Evolutionary conservation across 2,888 invertebrate species (phyloP), one percentile per base, ranked within the genome.

Genomic region (Cryptophagus acutangulus): DNA sequence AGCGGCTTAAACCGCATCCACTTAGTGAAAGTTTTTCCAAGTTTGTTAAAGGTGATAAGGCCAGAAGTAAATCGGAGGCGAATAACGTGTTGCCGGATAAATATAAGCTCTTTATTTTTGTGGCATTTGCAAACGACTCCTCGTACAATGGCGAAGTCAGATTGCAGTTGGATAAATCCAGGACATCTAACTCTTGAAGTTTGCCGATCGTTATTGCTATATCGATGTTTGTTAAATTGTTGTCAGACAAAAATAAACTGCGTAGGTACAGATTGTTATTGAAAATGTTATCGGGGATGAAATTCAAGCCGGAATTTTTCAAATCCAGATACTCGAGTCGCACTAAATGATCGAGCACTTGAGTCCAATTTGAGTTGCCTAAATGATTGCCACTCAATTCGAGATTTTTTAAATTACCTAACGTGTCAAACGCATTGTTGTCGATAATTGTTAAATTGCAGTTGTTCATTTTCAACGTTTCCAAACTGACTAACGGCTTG

Each of bases 81-180:
- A 81, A 80, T 47, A 83, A 67, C 1, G 78, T 77, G 64, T 84
- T 84, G 3, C 82, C 83, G 34, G 79, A 79, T 12, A 84, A 69
- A 57, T 80, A 75, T 9, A 84, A 70, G 34, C 74, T 78, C 43
- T 79, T 75, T 31, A 84, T 65, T 63, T 78, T 78, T 1, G 80
- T 81, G 1, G 81, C 78, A 55, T 83, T 82, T 13, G 74, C 74
- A 59, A 84, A 84, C 0, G 82, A 78, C 54, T 81, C 79, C 35
- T 81, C 82, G 4, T 81, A 77, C 45, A 84, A 69, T 1, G 81
- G 80, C 12, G 80, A 78, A 52, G 75, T 74, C 41, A 84, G 74
- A 59, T 77, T 77, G 59, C 84, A 84, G 57, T 82, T 76, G 1
- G 83, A 81, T 41, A 84, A 64, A 66, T 84, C 83, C 38, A 84